Evolutionary conservation across 1,140 invertebrate species (phyloP).

Genomic region (Apis dorsata): DNA sequence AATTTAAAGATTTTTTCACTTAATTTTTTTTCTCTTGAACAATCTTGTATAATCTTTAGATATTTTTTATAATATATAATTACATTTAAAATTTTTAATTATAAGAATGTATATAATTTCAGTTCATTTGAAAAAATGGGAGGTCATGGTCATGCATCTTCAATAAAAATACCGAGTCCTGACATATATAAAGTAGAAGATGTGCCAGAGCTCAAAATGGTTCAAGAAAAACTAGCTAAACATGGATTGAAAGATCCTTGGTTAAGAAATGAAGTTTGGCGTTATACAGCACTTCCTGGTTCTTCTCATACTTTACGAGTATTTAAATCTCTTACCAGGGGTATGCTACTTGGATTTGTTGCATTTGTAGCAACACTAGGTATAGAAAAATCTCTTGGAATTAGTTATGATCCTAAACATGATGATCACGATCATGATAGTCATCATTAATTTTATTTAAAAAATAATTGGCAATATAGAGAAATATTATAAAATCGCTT

Average conservation of each 20-base stretch:
- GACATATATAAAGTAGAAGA: slow-evolving; percentile 87
- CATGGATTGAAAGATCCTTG: slow-evolving; percentile 91
- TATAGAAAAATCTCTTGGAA: slow-evolving; percentile 79
- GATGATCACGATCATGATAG: slow-evolving; percentile 60
- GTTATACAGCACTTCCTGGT: slow-evolving; percentile 81
- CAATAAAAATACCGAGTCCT: slow-evolving; percentile 84
- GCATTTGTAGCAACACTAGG: slow-evolving; percentile 84
- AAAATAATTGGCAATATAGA: neutral
- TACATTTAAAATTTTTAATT: neutral
- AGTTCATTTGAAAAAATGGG: slow-evolving; percentile 78
- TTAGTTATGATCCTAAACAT: slow-evolving; percentile 73
- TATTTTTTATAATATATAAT: neutral
- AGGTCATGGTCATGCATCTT: slow-evolving; percentile 79
- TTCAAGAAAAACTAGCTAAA: slow-evolving; percentile 83
- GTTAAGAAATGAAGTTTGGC: slow-evolving; percentile 92
- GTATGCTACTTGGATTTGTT: slow-evolving; percentile 83
- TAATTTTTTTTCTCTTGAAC: too few relatives aligned
- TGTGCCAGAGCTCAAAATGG: slow-evolving; percentile 82
- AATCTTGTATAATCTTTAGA: neutral
- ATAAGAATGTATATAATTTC: neutral
- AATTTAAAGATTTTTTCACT: too few relatives aligned
- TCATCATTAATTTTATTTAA: slow-evolving; percentile 56
- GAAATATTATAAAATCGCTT: slow-evolving; percentile 10
- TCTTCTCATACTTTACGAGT: slow-evolving; percentile 66
- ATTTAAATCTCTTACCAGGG: slow-evolving; percentile 79